Evolutionary conservation across 2,888 invertebrate genomes (phyloP), one percentile per base, ranked within the genome.

Genomic region (Drosophila mayaguana): DNA sequence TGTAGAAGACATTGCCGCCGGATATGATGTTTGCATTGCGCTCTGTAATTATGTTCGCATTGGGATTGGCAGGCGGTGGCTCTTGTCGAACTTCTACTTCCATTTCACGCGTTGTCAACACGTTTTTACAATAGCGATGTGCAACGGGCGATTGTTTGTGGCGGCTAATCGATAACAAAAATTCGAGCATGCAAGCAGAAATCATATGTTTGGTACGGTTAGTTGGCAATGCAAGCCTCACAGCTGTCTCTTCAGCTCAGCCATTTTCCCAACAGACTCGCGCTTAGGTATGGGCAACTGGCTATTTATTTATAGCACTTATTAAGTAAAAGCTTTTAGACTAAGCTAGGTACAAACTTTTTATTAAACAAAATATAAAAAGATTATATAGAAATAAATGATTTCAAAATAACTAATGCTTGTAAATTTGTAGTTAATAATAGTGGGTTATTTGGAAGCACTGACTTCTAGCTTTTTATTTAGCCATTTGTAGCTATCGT

Each of bases 1-100:
- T 99, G 91, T 99, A 99, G 93, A 99, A 99, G 0, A 99, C 98
- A 91, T 96, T 96, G 42, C 96, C 95, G 50, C 94, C 94, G 2
- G 96, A 94, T 60, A 95, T 93, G 72, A 98, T 96, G 91, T 95
- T 95, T 0, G 98, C 97, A 84, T 95, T 94, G 0, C 98, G 97
- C 93, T 98, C 98, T 59, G 79, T 79, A 38, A 91, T 82, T 3
- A 91, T 72, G 51, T 76, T 85, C 11, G 73, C 67, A 56, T 83
- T 76, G 0, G 89, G 82, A 65, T 88, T 89, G 8, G 51, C 48
- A 50, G 72, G 61, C 28, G 65, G 63, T 1, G 45, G 12, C 22
- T 65, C 75, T 40, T 54, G 67, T 16, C 43, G 48, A 48, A 53
- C 62, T 42, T 78, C 75, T n/a, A 79, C 55, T 45, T 78, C 78